These are phyloP conservation scores for Leucozona laternaria DNA, from an alignment of 2,888 invertebrate genomes.

Conservation along the genomic window DNA sequence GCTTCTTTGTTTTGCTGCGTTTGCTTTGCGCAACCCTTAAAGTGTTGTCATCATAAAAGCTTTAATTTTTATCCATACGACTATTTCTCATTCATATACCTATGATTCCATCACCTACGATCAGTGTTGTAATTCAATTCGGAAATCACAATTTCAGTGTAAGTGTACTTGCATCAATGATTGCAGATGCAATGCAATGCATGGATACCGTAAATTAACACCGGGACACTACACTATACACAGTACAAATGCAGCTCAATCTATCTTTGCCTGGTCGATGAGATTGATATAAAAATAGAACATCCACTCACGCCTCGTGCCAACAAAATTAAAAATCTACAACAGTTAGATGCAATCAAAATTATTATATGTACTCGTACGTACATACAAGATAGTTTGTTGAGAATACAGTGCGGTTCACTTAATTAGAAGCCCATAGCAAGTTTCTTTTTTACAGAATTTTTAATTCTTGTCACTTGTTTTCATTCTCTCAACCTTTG, in stretches of 20 bases:
- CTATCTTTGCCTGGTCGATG: constrained; percentile 23
- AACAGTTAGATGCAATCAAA: constrained; percentile 2
- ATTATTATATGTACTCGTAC: not conserved
- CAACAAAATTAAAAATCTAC: constrained; percentile 13
- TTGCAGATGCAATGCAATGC: constrained; percentile 51
- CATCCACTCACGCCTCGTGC: constrained; percentile 64
- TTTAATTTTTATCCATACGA: constrained; percentile 1
- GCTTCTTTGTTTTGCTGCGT: not conserved
- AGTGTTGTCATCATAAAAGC: not conserved
- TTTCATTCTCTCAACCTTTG: too few species aligned
- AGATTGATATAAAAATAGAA: constrained; percentile 56
- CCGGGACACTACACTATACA: constrained; percentile 13
- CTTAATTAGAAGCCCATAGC: not conserved
- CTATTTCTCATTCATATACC: not conserved
- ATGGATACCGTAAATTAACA: constrained; percentile 16
- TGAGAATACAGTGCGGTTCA: not conserved
- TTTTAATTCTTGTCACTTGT: too few species aligned
- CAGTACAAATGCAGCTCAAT: constrained; percentile 36
- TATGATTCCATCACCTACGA: constrained; percentile 20
- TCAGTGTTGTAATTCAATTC: constrained; percentile 62
- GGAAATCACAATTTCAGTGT: constrained; percentile 68
- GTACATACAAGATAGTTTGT: not conserved
- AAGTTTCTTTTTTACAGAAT: not conserved
- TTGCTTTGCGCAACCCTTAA: not conserved
- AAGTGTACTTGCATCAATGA: constrained; percentile 41